phyloP scores from a whole-genome alignment of 2,113 vertebrate species.

The Plecturocebus donacophilus region DNA sequence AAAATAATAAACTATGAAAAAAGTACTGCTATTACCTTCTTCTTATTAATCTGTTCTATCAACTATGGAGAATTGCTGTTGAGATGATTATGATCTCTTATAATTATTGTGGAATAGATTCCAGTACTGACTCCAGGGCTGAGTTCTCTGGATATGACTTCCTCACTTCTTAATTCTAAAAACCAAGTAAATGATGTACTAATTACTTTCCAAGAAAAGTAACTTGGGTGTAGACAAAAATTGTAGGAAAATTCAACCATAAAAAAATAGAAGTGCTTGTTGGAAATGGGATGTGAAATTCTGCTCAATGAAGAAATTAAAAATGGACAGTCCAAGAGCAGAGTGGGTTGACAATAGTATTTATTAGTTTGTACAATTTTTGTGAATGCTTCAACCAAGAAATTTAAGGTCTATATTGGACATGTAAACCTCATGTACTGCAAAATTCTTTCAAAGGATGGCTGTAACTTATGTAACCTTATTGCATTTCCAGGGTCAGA shows the following conservation, averaged over 20 bases:
- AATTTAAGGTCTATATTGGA: not conserved
- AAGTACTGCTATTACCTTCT: not conserved
- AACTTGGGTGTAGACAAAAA: not conserved
- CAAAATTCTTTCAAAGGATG: not conserved
- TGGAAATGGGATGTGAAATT: not conserved
- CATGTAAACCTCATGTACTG: not conserved
- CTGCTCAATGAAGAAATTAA: not conserved
- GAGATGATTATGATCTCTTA: accelerated
- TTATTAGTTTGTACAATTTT: too few species aligned
- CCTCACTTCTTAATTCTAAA: not conserved
- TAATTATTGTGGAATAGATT: not conserved
- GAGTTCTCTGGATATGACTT: accelerated
- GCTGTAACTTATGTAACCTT: accelerated
- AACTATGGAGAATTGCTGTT: accelerated
- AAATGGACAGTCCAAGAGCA: not conserved
- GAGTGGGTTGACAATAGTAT: accelerated
- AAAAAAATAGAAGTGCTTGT: not conserved
- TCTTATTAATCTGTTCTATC: not conserved
- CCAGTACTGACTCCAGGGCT: accelerated
- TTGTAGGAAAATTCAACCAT: too few species aligned
- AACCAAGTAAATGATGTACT: not conserved
- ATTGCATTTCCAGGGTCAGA: not conserved
- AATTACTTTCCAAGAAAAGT: not conserved
- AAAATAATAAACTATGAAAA: not conserved
- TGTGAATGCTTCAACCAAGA: not conserved